Percentiles rank a stretch among this genome's conserved stretches.
phyloP scores from a whole-genome alignment of 2,888 invertebrate genomes.

The Sminthurides aquaticus region DNA sequence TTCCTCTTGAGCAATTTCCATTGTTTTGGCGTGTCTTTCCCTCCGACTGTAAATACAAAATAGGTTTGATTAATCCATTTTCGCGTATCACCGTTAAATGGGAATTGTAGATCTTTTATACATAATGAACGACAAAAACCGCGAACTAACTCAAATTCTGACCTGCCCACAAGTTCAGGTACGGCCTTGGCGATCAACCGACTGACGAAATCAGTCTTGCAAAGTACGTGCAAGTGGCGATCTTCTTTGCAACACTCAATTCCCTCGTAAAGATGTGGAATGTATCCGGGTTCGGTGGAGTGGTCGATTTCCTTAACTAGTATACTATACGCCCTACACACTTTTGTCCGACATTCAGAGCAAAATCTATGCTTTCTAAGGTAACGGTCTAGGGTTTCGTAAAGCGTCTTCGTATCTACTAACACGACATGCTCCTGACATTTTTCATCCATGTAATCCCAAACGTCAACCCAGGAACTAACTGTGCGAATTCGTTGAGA shows the following conservation, averaged over 20 bases:
- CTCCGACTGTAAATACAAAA: conserved; percentile 54
- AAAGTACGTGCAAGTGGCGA: conserved; percentile 78
- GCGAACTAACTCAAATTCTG: conserved; percentile 32
- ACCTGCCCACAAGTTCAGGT: conserved; percentile 81
- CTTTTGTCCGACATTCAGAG: conserved; percentile 86
- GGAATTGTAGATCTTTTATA: conserved; percentile 16
- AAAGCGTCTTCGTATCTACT: conserved; percentile 74
- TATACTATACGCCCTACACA: conserved; percentile 73
- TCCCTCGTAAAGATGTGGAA: conserved; percentile 75
- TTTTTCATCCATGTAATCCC: conserved; percentile 49
- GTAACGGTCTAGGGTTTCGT: conserved; percentile 80
- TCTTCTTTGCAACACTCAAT: conserved; percentile 78
- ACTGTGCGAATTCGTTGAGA: conserved; percentile 66
- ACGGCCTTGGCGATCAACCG: conserved; percentile 81
- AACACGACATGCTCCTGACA: conserved; percentile 60
- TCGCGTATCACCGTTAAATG: conserved; percentile 2
- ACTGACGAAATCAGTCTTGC: conserved; percentile 80
- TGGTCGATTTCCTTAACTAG: conserved; percentile 66
- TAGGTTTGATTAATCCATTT: background rate
- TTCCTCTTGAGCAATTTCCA: conserved; percentile 94
- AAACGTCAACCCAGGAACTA: conserved; percentile 63
- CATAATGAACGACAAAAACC: background rate
- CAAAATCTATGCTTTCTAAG: conserved; percentile 78
- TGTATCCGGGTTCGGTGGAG: conserved; percentile 80
- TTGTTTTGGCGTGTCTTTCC: conserved; percentile 90